Conservation (phyloP, 2,797 vertebrate species). For the Mus spretus region DNA sequence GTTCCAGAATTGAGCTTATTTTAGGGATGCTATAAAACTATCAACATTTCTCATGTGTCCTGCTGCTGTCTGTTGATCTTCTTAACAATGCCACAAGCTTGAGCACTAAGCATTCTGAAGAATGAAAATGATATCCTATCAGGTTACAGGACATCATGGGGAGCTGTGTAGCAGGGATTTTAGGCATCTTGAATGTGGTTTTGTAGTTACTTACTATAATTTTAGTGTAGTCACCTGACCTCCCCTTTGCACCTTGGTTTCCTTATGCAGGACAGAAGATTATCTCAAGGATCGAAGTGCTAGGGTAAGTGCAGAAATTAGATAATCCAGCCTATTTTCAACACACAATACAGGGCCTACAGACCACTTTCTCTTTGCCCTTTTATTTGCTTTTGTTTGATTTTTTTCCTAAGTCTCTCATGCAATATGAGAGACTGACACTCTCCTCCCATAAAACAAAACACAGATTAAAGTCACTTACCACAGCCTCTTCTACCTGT, state of each 20-base stretch:
- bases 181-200: background rate
- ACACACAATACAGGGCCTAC: background rate
- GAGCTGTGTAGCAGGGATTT: accelerated
- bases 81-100: background rate
- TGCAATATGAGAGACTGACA: background rate
- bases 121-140: background rate
- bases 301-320: background rate
- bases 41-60: background rate
- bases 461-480: background rate
- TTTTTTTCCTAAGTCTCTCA: background rate
- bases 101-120: background rate
- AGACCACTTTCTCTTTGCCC: background rate
- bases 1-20: background rate
- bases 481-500: background rate
- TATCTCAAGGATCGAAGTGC: background rate
- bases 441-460: background rate
- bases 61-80: background rate
- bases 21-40: background rate
- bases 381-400: constrained; percentile 1
- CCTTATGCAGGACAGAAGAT: background rate
- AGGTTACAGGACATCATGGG: background rate
- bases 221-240: background rate
- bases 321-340: background rate
- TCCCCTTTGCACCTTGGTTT: background rate
- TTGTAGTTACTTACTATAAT: background rate